These are phyloP conservation scores for Frieseomelitta varia DNA, from an alignment of 1,140 invertebrate species.

Conservation along the genomic window DNA sequence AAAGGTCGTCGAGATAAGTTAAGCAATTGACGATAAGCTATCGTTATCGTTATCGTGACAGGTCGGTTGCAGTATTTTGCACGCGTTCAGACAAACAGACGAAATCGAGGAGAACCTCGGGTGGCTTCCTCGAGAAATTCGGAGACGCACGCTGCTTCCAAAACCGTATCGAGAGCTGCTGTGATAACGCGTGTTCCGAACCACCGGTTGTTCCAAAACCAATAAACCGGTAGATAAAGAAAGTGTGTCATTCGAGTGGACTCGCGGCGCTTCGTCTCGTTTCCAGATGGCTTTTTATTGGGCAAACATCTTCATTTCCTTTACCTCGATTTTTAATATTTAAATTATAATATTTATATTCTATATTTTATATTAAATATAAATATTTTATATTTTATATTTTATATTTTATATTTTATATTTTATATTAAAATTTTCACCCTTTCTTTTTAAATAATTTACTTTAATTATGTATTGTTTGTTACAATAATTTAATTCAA, in stretches of 20 bases:
- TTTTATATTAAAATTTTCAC: too few relatives aligned
- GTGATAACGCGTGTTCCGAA: constrained; percentile 2
- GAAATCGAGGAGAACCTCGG: constrained; percentile 41
- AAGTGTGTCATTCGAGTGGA: constrained; percentile 2
- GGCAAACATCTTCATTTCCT: background rate
- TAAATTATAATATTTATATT: too few relatives aligned
- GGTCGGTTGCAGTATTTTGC: constrained; percentile 58
- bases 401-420: too few relatives aligned
- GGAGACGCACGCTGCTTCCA: background rate
- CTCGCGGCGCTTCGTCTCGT: background rate
- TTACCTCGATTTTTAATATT: background rate
- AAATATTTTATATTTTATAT: too few relatives aligned
- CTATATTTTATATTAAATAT: too few relatives aligned
- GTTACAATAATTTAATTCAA: too few relatives aligned
- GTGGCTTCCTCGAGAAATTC: background rate
- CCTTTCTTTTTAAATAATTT: too few relatives aligned
- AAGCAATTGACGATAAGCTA: constrained; percentile 69
- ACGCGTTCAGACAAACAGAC: constrained; percentile 62
- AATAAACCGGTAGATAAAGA: constrained; percentile 21
- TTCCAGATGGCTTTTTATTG: background rate
- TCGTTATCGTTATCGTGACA: constrained; percentile 66
- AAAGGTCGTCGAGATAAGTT: constrained; percentile 69
- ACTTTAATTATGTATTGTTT: too few relatives aligned
- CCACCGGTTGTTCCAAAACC: background rate
- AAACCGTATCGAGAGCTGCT: background rate